These are phyloP conservation scores for Dipodomys stephensi DNA, from an alignment of 2,113 vertebrate genomes.

Conservation along the genomic window DNA sequence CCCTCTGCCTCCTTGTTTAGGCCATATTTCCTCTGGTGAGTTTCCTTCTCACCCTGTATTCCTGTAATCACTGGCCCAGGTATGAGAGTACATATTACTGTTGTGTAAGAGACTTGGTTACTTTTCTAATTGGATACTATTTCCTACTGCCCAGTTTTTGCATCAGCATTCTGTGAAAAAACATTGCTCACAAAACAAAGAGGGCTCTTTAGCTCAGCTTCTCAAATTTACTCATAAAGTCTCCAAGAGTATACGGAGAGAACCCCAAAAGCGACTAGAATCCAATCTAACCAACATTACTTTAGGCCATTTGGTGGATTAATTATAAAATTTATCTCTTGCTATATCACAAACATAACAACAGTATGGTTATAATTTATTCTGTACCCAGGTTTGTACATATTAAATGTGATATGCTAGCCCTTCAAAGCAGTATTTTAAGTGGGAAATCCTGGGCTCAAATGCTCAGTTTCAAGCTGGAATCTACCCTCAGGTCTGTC, in stretches of 20 bases:
- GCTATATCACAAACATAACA: neutral
- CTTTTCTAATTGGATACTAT: constrained; percentile 30
- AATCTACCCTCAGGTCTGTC: neutral
- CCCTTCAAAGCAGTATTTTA: neutral
- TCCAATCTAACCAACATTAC: neutral
- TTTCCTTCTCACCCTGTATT: neutral
- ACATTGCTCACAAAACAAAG: neutral
- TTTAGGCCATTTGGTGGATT: neutral
- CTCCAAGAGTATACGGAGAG: neutral
- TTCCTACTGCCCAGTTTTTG: constrained; percentile 38
- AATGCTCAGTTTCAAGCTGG: neutral
- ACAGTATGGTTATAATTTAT: neutral
- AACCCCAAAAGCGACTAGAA: neutral
- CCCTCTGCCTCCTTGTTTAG: neutral
- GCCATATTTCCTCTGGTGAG: neutral
- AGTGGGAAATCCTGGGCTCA: neutral
- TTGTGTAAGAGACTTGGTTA: constrained; percentile 53
- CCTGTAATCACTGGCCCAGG: constrained; percentile 28
- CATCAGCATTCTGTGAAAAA: neutral
- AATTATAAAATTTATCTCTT: constrained; percentile 9
- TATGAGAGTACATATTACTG: neutral
- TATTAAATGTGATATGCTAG: neutral
- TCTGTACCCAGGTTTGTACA: neutral
- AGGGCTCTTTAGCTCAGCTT: constrained; percentile 1
- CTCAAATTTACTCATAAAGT: neutral